A percentile compares a stretch with the other conserved stretches of the same genome.
Evolutionary conservation across 2,797 vertebrate species (phyloP).

Genomic region (Aphelocoma californica): DNA sequence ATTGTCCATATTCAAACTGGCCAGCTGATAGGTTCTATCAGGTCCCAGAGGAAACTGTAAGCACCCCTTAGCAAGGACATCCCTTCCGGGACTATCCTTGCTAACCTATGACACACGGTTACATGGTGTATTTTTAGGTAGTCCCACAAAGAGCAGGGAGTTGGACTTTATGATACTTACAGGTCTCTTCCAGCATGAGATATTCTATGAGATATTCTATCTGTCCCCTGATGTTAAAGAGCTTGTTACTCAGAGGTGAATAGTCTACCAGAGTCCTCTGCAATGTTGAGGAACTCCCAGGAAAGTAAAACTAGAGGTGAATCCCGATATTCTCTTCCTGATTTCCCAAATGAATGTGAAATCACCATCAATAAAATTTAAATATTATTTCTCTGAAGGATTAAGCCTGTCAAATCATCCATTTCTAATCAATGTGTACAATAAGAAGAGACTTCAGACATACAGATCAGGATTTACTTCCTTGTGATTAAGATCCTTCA

Average conservation of each 20-base stretch:
- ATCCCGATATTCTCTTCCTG: accelerated
- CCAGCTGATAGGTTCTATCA: no score
- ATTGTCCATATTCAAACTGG: no score
- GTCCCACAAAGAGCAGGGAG: neutral
- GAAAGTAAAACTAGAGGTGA: neutral
- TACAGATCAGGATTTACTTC: neutral
- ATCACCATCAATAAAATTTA: neutral
- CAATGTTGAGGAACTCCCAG: neutral
- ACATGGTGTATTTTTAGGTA: neutral
- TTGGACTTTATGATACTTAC: neutral
- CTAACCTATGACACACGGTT: no score
- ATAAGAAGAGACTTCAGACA: neutral
- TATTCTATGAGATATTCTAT: neutral
- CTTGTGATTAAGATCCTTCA: neutral
- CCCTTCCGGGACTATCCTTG: no score
- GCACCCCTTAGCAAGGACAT: no score
- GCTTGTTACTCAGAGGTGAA: neutral
- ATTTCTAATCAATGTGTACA: neutral
- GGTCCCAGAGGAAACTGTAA: no score
- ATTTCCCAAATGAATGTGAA: neutral
- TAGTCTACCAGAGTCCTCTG: neutral
- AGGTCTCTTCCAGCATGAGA: neutral
- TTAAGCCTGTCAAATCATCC: neutral
- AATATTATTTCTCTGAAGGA: neutral
- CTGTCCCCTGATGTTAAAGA: neutral